Percentiles rank a stretch among this genome's conserved stretches.
Conservation (phyloP, 2,113 vertebrate genomes). For the Syrrhaptes paradoxus region DNA sequence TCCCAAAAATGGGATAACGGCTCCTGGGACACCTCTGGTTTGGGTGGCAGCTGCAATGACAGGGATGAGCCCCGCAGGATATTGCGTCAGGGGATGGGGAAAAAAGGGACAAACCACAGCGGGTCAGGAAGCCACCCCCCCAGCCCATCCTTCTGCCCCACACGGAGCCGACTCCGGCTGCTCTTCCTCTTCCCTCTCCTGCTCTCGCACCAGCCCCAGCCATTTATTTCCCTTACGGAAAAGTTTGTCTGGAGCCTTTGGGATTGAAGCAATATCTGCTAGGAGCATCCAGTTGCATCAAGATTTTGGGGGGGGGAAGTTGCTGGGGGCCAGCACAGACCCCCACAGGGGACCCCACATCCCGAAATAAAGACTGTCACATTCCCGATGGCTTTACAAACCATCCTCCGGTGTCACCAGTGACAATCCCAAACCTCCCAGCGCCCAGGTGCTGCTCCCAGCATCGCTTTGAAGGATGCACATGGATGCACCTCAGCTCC, state of each 20-base stretch:
- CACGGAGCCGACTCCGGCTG: not conserved
- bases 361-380: no score
- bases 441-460: not conserved
- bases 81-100: not conserved
- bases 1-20: not conserved
- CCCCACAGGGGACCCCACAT: not conserved
- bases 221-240: not conserved
- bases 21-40: not conserved
- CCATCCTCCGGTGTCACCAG: not conserved
- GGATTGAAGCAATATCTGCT: not conserved
- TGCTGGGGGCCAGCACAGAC: not conserved
- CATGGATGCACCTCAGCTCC: not conserved
- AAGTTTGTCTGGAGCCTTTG: not conserved
- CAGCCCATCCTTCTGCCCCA: rapidly evolving
- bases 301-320: not conserved
- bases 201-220: not conserved
- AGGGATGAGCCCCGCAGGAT: not conserved
- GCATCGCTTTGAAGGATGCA: not conserved
- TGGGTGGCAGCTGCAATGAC: not conserved
- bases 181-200: not conserved
- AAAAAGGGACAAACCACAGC: not conserved
- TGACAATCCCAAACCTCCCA: not conserved
- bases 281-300: not conserved
- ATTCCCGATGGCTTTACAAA: not conserved
- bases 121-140: not conserved